phyloP scores from a whole-genome alignment of 2,113 vertebrate genomes.

The Centropus unirufus region DNA sequence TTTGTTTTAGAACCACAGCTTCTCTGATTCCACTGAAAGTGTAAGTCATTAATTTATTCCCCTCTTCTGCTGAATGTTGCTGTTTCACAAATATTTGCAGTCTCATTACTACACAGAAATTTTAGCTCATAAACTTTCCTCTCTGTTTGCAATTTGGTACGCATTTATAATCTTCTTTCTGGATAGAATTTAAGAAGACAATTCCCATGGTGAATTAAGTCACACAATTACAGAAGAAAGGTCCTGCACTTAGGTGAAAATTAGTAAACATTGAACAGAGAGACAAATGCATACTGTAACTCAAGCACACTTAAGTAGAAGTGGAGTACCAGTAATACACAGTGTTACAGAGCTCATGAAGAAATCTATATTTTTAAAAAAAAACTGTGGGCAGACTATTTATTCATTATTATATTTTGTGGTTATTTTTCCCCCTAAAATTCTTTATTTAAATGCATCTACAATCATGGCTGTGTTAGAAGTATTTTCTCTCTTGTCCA shows the following conservation, averaged over 20 bases:
- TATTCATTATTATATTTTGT: not conserved
- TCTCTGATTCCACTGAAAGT: not conserved
- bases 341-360: not conserved
- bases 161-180: not conserved
- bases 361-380: not conserved
- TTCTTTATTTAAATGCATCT: not conserved
- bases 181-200: not conserved
- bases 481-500: not conserved
- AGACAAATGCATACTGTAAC: not conserved
- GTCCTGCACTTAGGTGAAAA: not conserved
- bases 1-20: not conserved
- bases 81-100: not conserved
- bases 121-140: not conserved
- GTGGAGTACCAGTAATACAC: not conserved
- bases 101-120: not conserved
- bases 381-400: not conserved
- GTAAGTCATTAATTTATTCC: not conserved
- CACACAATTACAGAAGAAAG: not conserved
- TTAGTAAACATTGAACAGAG: not conserved
- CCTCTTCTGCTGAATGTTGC: not conserved
- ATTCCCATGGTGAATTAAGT: not conserved
- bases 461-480: fast-evolving
- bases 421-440: fast-evolving
- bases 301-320: not conserved
- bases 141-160: not conserved